These are phyloP conservation scores for Trichonephila inaurata DNA, from an alignment of 1,140 invertebrate genomes.

Conservation along the genomic window DNA sequence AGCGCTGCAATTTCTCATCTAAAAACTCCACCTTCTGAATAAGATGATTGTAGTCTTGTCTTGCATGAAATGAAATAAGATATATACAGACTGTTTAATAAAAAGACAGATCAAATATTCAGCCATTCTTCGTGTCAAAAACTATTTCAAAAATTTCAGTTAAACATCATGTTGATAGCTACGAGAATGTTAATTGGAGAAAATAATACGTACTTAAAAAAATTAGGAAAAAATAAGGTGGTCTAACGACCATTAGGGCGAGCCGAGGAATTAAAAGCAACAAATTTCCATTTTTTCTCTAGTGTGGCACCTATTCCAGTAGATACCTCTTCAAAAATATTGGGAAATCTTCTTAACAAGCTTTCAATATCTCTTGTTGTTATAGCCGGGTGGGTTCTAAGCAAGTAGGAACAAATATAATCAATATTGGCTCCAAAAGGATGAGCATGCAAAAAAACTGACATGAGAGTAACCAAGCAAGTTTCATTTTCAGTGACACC, in stretches of 20 bases:
- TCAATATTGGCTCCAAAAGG: conserved; percentile 92
- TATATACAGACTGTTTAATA: background rate
- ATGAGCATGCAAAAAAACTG: conserved; percentile 92
- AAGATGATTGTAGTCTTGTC: background rate
- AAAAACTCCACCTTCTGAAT: background rate
- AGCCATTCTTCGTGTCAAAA: background rate
- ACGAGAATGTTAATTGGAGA: background rate
- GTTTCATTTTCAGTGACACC: conserved; percentile 7
- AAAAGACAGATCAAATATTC: background rate
- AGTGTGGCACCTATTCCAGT: conserved; percentile 89
- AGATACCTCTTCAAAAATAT: conserved; percentile 88
- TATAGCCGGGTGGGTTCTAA: conserved; percentile 86
- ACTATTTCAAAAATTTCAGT: background rate
- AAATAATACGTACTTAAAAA: background rate
- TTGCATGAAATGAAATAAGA: background rate
- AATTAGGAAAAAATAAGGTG: background rate
- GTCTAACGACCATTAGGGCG: background rate
- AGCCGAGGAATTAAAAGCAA: background rate
- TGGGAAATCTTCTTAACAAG: conserved; percentile 87
- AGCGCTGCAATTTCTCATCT: background rate
- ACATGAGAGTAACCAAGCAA: conserved; percentile 84
- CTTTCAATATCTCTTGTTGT: conserved; percentile 87
- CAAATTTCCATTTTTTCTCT: conserved; percentile 87
- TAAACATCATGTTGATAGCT: background rate
- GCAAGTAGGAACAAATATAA: conserved; percentile 89